These are phyloP conservation scores for Periophthalmus modestus DNA, from an alignment of 2,113 vertebrate genomes.

Conservation along the genomic window DNA sequence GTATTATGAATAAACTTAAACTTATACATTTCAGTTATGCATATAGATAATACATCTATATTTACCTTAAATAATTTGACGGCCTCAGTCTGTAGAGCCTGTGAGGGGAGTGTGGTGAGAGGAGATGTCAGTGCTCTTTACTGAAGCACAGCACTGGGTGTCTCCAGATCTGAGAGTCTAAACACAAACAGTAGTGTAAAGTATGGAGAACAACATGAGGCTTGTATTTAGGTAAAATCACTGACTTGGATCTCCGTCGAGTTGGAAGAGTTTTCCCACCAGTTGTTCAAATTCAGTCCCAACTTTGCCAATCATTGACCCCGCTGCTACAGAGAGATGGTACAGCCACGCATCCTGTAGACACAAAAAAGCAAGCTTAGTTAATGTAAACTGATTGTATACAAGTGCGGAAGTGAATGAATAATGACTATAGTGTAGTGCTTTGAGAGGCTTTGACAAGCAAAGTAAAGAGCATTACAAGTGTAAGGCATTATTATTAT, in stretches of 20 bases:
- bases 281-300: conserved; percentile 97
- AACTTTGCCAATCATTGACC: conserved; percentile 82
- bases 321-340: conserved; percentile 91
- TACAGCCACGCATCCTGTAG: conserved; percentile 92
- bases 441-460: too few species aligned
- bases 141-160: conserved; percentile 91
- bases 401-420: too few species aligned
- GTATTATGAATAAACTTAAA: too few species aligned
- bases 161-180: conserved; percentile 92
- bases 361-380: background rate
- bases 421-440: too few species aligned
- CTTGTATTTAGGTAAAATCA: background rate
- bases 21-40: too few species aligned
- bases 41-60: too few species aligned
- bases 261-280: conserved; percentile 87
- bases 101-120: conserved; percentile 93
- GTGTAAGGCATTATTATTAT: too few species aligned
- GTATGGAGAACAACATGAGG: background rate
- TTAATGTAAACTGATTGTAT: too few species aligned
- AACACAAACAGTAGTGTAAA: background rate
- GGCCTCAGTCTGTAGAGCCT: conserved; percentile 95
- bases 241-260: conserved; percentile 89
- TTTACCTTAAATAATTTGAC: conserved; percentile 96
- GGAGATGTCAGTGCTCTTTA: conserved; percentile 92
- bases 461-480: too few species aligned